A percentile compares a stretch with the other conserved stretches of the same genome.
phyloP scores from a whole-genome alignment of 2,888 invertebrate species.

The Calliopum simillimum region DNA sequence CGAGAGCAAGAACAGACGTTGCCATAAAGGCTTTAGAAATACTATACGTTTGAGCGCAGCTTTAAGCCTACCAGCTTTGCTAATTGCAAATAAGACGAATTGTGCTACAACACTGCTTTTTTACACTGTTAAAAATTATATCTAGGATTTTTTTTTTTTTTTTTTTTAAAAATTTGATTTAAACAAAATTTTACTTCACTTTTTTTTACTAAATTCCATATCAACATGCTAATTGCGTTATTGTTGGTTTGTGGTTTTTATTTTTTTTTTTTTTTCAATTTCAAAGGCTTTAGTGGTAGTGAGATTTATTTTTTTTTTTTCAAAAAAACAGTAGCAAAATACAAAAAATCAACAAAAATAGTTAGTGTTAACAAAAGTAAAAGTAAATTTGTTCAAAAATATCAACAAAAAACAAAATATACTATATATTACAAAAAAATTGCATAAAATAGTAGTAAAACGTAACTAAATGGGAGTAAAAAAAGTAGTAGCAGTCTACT shows the following conservation, averaged over 20 bases:
- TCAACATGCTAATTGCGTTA: background rate
- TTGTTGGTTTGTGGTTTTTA: too few species aligned
- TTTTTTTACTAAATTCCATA: background rate
- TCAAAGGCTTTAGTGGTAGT: slow-evolving; percentile 32
- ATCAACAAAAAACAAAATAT: too few species aligned
- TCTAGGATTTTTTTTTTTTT: slow-evolving; percentile 1
- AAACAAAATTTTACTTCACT: background rate
- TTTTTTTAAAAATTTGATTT: background rate
- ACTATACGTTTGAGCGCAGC: background rate
- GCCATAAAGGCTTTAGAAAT: background rate
- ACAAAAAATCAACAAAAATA: background rate
- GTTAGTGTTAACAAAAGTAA: background rate
- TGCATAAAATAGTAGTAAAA: background rate
- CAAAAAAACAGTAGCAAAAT: slow-evolving; percentile 20
- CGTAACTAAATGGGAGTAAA: background rate
- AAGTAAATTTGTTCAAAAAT: background rate
- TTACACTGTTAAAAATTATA: background rate
- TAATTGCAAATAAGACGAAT: too few species aligned
- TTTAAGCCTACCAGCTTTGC: background rate
- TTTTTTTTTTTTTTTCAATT: background rate
- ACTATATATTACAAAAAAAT: too few species aligned
- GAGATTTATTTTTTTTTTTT: slow-evolving; percentile 5
- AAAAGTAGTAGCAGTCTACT: slow-evolving; percentile 19
- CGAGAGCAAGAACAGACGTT: background rate
- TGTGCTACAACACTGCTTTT: background rate